Base-by-base conservation (phyloP, 2,113 vertebrate species). In the Phrynosoma platyrhinos region DNA sequence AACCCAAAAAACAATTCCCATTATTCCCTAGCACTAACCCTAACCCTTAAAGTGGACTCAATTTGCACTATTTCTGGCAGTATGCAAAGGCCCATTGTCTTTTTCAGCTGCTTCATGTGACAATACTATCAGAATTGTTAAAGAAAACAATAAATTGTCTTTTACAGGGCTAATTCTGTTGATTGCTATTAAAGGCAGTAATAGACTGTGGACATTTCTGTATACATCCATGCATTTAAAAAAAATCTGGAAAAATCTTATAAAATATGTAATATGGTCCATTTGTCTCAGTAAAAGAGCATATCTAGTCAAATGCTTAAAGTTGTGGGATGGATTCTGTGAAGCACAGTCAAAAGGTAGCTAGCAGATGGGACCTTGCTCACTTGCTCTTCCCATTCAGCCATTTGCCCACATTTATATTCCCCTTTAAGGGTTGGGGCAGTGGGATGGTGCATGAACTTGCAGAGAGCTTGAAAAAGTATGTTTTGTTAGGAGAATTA, bases 271-370 rank as follows among this genome's bases (percentile, higher is more conserved):
- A 68, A 68, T 5, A 75, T 77, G 25, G 18, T 55, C 16, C 36
- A 36, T 40, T 58, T 25, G 58, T 82, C n/a, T 83, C 5, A 68
- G 69, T 0, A 42, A 3, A 52, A 1, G 68, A 0, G 0, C 40
- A 0, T 27, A 66, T 9, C 2, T 0, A 1, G 62, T 47, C 36
- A 5, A n/a, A 88, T 13, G 47, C 47, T 1, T 64, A 0, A 5
- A 68, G 80, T 7, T 52, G 4, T 5, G 36, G 27, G 25, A 18
- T 47, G 25, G 58, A 85, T 42, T 14, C 58, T 78, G 58, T 78
- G 9, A 85, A 66, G 20, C 0, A n/a, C 40, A 20, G 66, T 25
- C 27, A 76, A 27, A 85, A 84, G 53, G 25, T 18, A 66, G 36
- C 18, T 40, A 40, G 6, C 23, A 66, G 74, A 77, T 32, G 47